These are phyloP conservation scores for Eulemur coronatus DNA, from an alignment of 2,797 vertebrate species.

Conservation along the genomic window DNA sequence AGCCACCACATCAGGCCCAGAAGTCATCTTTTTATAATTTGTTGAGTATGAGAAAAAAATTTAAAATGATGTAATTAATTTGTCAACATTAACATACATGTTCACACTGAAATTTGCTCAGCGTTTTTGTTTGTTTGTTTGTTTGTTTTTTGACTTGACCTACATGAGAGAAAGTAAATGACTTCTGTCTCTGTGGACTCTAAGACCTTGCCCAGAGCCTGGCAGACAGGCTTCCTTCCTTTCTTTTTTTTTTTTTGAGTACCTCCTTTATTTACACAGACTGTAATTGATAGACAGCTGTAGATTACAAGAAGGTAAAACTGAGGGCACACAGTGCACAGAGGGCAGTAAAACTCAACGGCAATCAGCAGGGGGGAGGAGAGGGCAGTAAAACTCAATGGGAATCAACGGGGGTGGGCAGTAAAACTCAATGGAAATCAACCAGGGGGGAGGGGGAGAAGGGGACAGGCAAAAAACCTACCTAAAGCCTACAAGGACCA, in stretches of 20 bases:
- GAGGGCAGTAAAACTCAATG: too few relatives aligned
- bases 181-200: background rate
- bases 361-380: too few relatives aligned
- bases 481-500: too few relatives aligned
- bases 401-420: too few relatives aligned
- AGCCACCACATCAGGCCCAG: background rate
- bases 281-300: too few relatives aligned
- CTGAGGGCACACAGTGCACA: too few relatives aligned
- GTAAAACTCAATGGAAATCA: too few relatives aligned
- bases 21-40: background rate
- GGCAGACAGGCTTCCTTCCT: background rate
- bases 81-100: background rate
- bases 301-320: too few relatives aligned
- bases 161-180: background rate
- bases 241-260: background rate
- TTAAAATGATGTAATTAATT: background rate
- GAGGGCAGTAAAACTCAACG: too few relatives aligned
- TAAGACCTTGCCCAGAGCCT: background rate
- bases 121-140: background rate
- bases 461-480: too few relatives aligned
- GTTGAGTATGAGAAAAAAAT: background rate
- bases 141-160: background rate
- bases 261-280: too few relatives aligned
- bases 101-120: background rate
- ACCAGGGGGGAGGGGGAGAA: too few relatives aligned